Conservation (phyloP, 2,797 vertebrate species). For the Poliocrania exsul region DNA sequence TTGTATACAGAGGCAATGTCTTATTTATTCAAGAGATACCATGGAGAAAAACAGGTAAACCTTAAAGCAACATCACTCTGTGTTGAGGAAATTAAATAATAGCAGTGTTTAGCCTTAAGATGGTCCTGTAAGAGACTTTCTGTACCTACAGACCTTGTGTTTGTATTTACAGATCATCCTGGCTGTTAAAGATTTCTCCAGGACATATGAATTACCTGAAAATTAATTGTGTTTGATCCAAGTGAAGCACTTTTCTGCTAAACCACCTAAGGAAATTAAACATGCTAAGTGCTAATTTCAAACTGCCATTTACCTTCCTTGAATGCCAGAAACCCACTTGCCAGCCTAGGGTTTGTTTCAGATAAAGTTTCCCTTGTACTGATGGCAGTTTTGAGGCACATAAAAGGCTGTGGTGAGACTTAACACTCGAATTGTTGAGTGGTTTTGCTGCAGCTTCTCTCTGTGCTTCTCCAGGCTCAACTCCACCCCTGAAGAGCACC, state of each 20-base stretch:
- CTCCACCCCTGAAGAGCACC: conserved; percentile 75
- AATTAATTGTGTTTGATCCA: background rate
- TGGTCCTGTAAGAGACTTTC: background rate
- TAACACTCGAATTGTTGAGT: background rate
- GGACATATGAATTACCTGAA: background rate
- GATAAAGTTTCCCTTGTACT: background rate
- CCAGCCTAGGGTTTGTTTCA: background rate
- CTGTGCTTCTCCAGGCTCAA: conserved; percentile 59
- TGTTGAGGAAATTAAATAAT: background rate
- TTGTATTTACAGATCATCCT: background rate
- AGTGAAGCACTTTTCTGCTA: background rate
- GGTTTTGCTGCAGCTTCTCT: background rate
- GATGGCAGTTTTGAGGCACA: background rate
- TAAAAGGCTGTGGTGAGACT: background rate
- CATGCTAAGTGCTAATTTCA: background rate
- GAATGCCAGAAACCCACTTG: background rate
- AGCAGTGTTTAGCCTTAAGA: background rate
- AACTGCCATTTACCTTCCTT: background rate
- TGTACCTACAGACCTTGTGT: background rate
- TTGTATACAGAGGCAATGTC: background rate
- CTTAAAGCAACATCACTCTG: background rate
- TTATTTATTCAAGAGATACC: background rate
- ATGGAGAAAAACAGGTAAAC: background rate
- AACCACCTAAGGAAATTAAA: background rate
- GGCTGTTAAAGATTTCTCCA: background rate